phyloP scores from a whole-genome alignment of 2,888 invertebrate genomes.

The Athrips mouffetella region DNA sequence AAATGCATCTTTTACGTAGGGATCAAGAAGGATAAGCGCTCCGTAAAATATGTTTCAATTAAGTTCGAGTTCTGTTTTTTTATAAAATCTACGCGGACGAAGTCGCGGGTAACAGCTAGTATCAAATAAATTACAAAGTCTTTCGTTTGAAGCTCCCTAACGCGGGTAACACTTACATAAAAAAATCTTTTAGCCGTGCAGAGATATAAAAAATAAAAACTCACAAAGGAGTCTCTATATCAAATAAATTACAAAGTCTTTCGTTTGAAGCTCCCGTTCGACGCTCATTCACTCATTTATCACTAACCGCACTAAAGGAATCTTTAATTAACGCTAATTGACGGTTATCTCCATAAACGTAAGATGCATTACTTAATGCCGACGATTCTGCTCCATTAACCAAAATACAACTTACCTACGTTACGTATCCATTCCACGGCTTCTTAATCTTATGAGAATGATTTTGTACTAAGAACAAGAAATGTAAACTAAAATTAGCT shows the following conservation, averaged over 20 bases:
- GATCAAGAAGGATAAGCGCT: too few species aligned
- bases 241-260: not conserved
- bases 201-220: too few species aligned
- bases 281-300: not conserved
- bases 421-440: not conserved
- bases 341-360: constrained; percentile 23
- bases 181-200: too few species aligned
- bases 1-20: too few species aligned
- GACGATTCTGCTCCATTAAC: not conserved
- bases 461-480: not conserved
- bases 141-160: constrained; percentile 5
- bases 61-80: too few species aligned
- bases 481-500: not conserved
- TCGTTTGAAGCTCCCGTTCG: constrained; percentile 2
- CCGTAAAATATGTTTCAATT: too few species aligned
- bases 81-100: too few species aligned
- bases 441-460: not conserved
- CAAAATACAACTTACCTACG: too few species aligned
- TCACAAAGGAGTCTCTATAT: not conserved
- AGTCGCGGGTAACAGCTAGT: too few species aligned
- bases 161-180: too few species aligned
- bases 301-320: constrained; percentile 7
- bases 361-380: constrained; percentile 6
- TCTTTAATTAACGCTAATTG: constrained; percentile 32
- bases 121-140: not conserved